These are phyloP conservation scores for Fistularia tabacaria DNA, from an alignment of 2,797 vertebrate genomes.

Conservation along the genomic window DNA sequence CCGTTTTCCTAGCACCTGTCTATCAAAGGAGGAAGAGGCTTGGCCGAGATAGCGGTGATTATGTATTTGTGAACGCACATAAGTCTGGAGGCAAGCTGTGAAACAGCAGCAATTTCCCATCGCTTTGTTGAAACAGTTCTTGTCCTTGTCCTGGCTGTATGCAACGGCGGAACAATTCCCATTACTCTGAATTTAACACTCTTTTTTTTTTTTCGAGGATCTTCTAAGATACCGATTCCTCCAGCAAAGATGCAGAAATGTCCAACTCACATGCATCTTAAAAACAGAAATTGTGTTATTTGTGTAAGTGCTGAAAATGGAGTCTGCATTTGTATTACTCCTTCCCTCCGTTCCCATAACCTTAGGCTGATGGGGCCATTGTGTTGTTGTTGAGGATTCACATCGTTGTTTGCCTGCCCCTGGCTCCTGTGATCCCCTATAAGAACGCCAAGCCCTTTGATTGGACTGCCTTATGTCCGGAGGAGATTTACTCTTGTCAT, in stretches of 20 bases:
- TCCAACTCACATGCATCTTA: neutral
- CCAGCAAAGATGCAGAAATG: no score
- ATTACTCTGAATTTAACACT: neutral
- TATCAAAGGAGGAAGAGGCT: conserved; percentile 50
- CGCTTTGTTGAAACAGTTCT: conserved; percentile 1
- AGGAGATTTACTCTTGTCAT: conserved; percentile 80
- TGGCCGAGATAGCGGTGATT: conserved; percentile 41
- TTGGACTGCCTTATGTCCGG: conserved; percentile 75
- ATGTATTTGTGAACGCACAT: conserved; percentile 40
- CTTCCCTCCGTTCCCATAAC: conserved; percentile 65
- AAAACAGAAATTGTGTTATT: conserved; percentile 24
- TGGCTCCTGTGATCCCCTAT: conserved; percentile 73
- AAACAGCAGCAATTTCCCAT: conserved; percentile 6
- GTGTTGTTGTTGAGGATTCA: conserved; percentile 72
- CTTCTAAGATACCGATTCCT: neutral
- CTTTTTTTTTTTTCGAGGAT: neutral
- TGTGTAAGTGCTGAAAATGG: conserved; percentile 26
- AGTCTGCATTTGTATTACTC: conserved; percentile 45
- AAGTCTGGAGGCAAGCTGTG: conserved; percentile 40
- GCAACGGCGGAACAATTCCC: neutral
- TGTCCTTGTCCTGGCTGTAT: neutral
- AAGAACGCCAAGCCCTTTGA: conserved; percentile 76
- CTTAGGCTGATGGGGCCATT: conserved; percentile 63
- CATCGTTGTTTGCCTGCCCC: conserved; percentile 73
- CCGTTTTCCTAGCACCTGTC: conserved; percentile 63